Evolutionary conservation across 1,140 invertebrate species (phyloP).

Genomic region (Leptoteleia sp.): DNA sequence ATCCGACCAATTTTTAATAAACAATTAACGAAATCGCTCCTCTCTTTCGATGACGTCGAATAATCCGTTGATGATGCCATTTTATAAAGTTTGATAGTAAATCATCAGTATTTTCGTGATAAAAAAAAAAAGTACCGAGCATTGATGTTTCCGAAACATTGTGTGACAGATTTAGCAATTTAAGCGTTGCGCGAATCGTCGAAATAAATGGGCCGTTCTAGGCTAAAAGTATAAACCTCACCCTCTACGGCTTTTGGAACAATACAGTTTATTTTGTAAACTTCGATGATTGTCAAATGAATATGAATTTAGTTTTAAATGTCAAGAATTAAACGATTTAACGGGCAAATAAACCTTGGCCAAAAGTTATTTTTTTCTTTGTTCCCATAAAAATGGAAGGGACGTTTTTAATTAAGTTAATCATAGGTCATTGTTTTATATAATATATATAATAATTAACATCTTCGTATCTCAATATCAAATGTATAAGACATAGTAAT

Average conservation of each 20-base stretch:
- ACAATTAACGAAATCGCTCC: conserved; percentile 58
- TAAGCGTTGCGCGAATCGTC: conserved; percentile 45
- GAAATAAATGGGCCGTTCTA: conserved; percentile 35
- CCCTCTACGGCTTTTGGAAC: conserved; percentile 11
- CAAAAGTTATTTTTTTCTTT: no score
- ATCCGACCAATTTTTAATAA: conserved; percentile 62
- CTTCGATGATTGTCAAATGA: conserved; percentile 20
- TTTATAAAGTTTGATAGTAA: conserved; percentile 43
- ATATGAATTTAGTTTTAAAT: conserved; percentile 31
- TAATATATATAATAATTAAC: no score
- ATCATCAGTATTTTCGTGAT: conserved; percentile 31
- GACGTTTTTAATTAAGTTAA: no score
- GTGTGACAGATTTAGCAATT: conserved; percentile 48
- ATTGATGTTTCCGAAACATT: conserved; percentile 44
- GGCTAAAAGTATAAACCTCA: conserved; percentile 34
- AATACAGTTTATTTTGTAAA: conserved; percentile 37
- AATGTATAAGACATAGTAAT: no score
- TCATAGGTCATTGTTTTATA: no score
- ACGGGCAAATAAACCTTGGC: background rate
- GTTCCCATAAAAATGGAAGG: no score
- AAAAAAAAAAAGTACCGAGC: conserved; percentile 19
- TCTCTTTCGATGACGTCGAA: conserved; percentile 46
- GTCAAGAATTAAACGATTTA: conserved; percentile 9
- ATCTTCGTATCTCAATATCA: no score
- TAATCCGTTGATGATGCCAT: conserved; percentile 52